Evolutionary conservation across 2,113 vertebrate genomes (phyloP), one percentile per base, ranked within the genome.

Genomic region (Cebidichthys violaceus): DNA sequence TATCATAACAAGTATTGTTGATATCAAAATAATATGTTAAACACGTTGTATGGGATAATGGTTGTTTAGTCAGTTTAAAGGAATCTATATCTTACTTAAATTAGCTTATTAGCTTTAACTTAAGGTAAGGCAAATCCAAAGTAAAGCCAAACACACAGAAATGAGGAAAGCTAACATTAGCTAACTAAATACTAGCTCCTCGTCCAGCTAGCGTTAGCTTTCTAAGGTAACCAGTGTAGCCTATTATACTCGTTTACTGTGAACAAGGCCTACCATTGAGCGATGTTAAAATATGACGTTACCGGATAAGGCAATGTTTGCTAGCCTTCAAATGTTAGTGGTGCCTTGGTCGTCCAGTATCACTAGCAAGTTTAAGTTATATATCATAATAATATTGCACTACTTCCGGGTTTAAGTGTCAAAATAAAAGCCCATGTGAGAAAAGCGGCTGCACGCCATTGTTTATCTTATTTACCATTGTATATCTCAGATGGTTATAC

Each of bases 381-480:
- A 2, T 13, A 55, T 24, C 9, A n/a, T 14, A 24, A 27, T 27
- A n/a, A 24, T 4, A 4, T 0, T 1, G 1, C 13, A 33, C 6
- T 17, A 75, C 39, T 85, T 88, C 90, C 88, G 82, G 79, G 68
- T 33, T 9, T 0, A 7, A 3, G 0, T 71, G 20, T 84, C 79
- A 85, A 74, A 92, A 74, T 89, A 92, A 91, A 81, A 70, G 0
- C 14, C 22, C 2, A 13, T 22, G 6, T 8, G 11, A 24, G 29
- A 59, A 29, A 47, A 10, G 4, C 20, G 1, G 27, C 5, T 41
- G 13, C 6, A n/a, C 11, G 1, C 22, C 0, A 20, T 15, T 39
- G 24, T 31, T 17, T n/a, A n/a, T n/a, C n/a, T n/a, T n/a, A n/a
- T n/a, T n/a, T n/a, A n/a, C n/a, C n/a, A n/a, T 59, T 18, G 14